A percentile compares a stretch with the other conserved stretches of the same genome.
Conservation (phyloP, 2,113 vertebrate genomes). For the Dolichotis patagonum region DNA sequence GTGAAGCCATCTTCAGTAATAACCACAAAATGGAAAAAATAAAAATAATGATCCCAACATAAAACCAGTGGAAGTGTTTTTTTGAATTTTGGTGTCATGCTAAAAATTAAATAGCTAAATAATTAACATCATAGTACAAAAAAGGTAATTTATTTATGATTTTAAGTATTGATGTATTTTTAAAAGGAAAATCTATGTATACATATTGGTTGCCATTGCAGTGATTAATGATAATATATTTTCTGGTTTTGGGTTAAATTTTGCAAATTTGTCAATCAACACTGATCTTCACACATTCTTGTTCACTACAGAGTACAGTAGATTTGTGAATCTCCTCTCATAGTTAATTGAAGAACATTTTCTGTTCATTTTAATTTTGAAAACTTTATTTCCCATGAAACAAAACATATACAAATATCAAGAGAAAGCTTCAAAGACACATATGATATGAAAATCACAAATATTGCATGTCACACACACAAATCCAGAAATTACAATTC, state of each 20-base stretch:
- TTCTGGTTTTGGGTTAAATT: slow-evolving; percentile 3
- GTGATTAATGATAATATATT: neutral
- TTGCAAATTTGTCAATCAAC: neutral
- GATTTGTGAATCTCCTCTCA: slow-evolving; percentile 5
- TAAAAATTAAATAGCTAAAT: slow-evolving; percentile 32
- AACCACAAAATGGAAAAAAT: neutral
- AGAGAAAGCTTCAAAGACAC: neutral
- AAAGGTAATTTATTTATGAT: neutral
- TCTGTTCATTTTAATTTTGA: slow-evolving; percentile 33
- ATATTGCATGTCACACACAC: slow-evolving; percentile 1
- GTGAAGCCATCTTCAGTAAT: neutral
- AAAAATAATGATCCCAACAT: neutral
- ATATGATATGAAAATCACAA: neutral
- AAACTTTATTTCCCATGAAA: slow-evolving; percentile 12
- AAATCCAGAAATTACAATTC: neutral
- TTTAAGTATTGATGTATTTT: slow-evolving; percentile 20
- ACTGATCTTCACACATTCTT: neutral
- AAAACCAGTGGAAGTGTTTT: neutral
- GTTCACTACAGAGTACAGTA: neutral
- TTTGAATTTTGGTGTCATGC: neutral
- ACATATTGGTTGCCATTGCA: neutral
- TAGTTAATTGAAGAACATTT: neutral
- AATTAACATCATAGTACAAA: neutral
- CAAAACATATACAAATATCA: neutral
- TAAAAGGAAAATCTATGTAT: neutral